phyloP scores from a whole-genome alignment of 1,140 invertebrate species.

The Chelonus insularis region DNA sequence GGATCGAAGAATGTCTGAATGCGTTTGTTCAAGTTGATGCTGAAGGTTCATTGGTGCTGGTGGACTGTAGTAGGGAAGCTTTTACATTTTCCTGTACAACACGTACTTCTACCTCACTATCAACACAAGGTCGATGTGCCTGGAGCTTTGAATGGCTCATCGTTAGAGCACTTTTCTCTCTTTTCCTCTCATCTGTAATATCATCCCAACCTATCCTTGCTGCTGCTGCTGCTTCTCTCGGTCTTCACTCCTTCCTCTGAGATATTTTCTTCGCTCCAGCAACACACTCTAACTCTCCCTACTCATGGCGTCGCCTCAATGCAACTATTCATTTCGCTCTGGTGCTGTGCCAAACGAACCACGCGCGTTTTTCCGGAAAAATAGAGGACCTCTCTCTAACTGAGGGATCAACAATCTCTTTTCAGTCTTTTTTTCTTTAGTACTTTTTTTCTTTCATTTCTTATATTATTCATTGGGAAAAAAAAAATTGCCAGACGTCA shows the following conservation, averaged over 20 bases:
- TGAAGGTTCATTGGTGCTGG: background rate
- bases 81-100: slow-evolving; percentile 23
- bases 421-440: slow-evolving; percentile 7
- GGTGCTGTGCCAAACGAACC: slow-evolving; percentile 30
- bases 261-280: background rate
- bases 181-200: slow-evolving; percentile 22
- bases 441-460: slow-evolving; percentile 1
- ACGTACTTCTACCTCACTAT: slow-evolving; percentile 22
- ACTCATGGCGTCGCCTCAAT: slow-evolving; percentile 27
- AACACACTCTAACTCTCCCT: background rate
- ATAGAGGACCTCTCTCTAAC: slow-evolving; percentile 14
- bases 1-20: slow-evolving; percentile 8
- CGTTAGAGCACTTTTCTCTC: slow-evolving; percentile 37
- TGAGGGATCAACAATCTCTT: slow-evolving; percentile 2
- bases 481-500: no score
- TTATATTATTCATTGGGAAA: slow-evolving; percentile 10
- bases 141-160: slow-evolving; percentile 33
- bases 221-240: background rate
- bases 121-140: slow-evolving; percentile 33
- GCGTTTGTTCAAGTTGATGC: background rate
- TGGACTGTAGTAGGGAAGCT: slow-evolving; percentile 8
- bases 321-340: slow-evolving; percentile 31
- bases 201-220: background rate
- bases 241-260: background rate
- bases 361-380: slow-evolving; percentile 22